A percentile compares a stretch with the other conserved stretches of the same genome.
Evolutionary conservation across 2,888 invertebrate genomes (phyloP).

Genomic region (Catonia carolina): DNA sequence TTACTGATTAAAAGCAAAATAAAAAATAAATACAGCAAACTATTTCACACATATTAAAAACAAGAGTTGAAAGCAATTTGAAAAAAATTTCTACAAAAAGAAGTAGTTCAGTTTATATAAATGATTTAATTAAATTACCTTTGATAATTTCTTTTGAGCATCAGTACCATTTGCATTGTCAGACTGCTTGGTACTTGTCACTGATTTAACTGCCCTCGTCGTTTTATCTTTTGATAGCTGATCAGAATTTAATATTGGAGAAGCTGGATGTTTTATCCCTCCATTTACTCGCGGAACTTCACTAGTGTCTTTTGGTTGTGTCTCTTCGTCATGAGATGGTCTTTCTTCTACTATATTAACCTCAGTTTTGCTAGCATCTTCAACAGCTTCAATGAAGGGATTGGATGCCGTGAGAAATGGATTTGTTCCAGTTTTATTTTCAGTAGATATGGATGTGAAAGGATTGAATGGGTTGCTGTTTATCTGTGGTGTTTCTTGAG

Average conservation of each 20-base stretch:
- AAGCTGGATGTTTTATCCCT: slow-evolving; percentile 38
- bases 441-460: slow-evolving; percentile 22
- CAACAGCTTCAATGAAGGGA: slow-evolving; percentile 40
- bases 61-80: no score
- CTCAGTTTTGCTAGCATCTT: slow-evolving; percentile 26
- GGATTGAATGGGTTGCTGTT: slow-evolving; percentile 34
- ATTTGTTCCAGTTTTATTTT: slow-evolving; percentile 29
- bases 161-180: not conserved
- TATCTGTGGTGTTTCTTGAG: slow-evolving; percentile 37
- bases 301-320: slow-evolving; percentile 40
- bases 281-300: slow-evolving; percentile 39
- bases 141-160: not conserved
- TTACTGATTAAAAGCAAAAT: no score
- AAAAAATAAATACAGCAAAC: no score
- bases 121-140: not conserved
- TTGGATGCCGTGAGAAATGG: slow-evolving; percentile 43
- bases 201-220: not conserved
- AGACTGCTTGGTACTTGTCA: not conserved
- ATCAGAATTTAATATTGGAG: slow-evolving; percentile 10
- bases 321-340: slow-evolving; percentile 38
- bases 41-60: no score
- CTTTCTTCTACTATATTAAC: slow-evolving; percentile 4
- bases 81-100: no score
- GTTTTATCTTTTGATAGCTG: not conserved
- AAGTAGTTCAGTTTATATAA: not conserved